Percentiles rank a stretch among this genome's conserved stretches.
phyloP scores from a whole-genome alignment of 2,113 vertebrate species.

The Muntiacus muntjak region DNA sequence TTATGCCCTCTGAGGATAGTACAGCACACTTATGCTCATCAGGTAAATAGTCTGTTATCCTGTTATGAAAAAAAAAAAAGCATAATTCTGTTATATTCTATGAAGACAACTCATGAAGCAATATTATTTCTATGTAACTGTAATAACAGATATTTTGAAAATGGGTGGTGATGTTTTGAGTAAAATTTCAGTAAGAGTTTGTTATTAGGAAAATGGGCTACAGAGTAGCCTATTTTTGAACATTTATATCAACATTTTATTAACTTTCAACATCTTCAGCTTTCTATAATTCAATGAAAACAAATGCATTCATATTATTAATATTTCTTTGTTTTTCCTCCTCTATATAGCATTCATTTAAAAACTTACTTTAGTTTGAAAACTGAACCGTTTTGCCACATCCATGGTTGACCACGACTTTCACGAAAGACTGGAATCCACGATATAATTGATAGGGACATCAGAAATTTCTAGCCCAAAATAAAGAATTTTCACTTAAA shows the following conservation, averaged over 20 bases:
- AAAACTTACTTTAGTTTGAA: neutral
- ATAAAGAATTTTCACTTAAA: neutral
- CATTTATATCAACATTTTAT: neutral
- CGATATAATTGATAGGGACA: fast-evolving
- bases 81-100: neutral
- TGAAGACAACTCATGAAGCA: neutral
- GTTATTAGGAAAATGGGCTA: neutral
- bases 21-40: neutral
- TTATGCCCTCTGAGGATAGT: fast-evolving
- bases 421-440: neutral
- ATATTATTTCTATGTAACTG: neutral
- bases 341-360: neutral
- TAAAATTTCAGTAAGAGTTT: neutral
- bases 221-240: neutral
- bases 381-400: neutral
- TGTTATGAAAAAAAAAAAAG: neutral
- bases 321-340: neutral
- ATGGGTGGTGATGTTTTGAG: neutral
- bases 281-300: neutral
- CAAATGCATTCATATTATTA: neutral
- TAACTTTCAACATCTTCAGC: neutral
- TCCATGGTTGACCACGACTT: neutral
- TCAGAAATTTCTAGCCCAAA: neutral
- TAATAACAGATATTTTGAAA: neutral
- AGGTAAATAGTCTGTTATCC: fast-evolving